Percentiles rank a stretch among this genome's conserved stretches.
Conservation (phyloP, 2,797 vertebrate species). For the Acipenser oxyrinchus region DNA sequence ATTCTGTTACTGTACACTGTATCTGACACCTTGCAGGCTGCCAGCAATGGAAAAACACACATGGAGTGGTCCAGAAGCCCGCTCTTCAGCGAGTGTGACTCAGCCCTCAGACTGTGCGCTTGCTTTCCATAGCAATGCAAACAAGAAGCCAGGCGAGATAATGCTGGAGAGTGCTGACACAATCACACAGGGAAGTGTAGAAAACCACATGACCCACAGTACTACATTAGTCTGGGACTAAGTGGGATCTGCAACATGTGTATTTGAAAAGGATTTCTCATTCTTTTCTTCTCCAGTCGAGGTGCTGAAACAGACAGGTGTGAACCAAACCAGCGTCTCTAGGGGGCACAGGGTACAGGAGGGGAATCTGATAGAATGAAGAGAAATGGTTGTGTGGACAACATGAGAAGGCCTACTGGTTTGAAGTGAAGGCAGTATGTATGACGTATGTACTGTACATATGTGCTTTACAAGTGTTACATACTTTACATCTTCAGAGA, state of each 20-base stretch:
- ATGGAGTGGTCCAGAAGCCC: slow-evolving; percentile 14
- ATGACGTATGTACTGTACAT: too few relatives aligned
- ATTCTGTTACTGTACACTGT: background rate
- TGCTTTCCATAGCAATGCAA: slow-evolving; percentile 29
- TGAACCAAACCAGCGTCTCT: too few relatives aligned
- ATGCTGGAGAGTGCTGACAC: slow-evolving; percentile 2
- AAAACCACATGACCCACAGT: background rate
- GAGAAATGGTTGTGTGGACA: background rate
- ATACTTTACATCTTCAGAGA: too few relatives aligned
- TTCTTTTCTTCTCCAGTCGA: too few relatives aligned
- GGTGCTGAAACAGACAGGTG: too few relatives aligned
- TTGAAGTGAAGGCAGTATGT: too few relatives aligned
- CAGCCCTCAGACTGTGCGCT: slow-evolving; percentile 27
- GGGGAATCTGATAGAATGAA: background rate
- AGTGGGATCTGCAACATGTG: background rate
- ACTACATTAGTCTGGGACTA: background rate
- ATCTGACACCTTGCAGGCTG: background rate
- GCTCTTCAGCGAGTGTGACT: slow-evolving; percentile 21
- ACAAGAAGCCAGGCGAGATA: slow-evolving; percentile 32
- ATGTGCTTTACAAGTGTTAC: too few relatives aligned
- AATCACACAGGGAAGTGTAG: background rate
- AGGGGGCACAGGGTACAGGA: too few relatives aligned
- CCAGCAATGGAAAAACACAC: slow-evolving; percentile 23
- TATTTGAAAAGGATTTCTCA: too few relatives aligned
- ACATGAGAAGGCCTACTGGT: background rate